Evolutionary conservation across 2,888 invertebrate genomes (phyloP).

Genomic region (Morpho achilles): DNA sequence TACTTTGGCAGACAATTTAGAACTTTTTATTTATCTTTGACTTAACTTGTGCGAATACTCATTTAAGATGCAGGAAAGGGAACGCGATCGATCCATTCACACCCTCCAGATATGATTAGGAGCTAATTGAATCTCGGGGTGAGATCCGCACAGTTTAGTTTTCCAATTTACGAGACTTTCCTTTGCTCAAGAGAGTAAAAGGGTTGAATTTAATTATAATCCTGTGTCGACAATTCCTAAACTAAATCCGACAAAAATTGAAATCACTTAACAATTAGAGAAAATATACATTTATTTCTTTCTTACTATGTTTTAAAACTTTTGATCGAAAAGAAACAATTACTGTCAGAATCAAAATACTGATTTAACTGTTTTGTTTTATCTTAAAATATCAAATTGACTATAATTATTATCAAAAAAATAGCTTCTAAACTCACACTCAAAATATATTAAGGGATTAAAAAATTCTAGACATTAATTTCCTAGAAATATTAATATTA

Average conservation of each 20-base stretch:
- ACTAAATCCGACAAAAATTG: slow-evolving; percentile 55
- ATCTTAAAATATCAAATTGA: too few species aligned
- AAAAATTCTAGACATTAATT: too few species aligned
- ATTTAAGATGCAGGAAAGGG: slow-evolving; percentile 51
- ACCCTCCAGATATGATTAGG: slow-evolving; percentile 78
- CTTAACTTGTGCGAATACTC: slow-evolving; percentile 15
- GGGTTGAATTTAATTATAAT: slow-evolving; percentile 76
- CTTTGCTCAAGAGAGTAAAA: slow-evolving; percentile 63
- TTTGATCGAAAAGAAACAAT: too few species aligned
- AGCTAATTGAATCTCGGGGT: slow-evolving; percentile 76
- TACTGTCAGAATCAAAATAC: too few species aligned
- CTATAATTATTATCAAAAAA: too few species aligned
- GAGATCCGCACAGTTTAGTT: slow-evolving; percentile 76
- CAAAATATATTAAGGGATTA: too few species aligned
- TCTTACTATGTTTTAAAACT: too few species aligned
- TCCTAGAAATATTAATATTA: too few species aligned
- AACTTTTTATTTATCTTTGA: slow-evolving; percentile 13
- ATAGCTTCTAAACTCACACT: too few species aligned
- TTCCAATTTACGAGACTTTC: slow-evolving; percentile 77
- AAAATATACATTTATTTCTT: background rate
- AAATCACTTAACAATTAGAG: slow-evolving; percentile 45
- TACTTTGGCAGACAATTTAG: background rate
- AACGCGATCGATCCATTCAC: slow-evolving; percentile 66
- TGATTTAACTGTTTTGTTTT: too few species aligned
- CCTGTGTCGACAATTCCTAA: slow-evolving; percentile 47